Base-by-base conservation (phyloP, 1,140 invertebrate genomes). In the silkworm (Bombyx mori) region DNA sequence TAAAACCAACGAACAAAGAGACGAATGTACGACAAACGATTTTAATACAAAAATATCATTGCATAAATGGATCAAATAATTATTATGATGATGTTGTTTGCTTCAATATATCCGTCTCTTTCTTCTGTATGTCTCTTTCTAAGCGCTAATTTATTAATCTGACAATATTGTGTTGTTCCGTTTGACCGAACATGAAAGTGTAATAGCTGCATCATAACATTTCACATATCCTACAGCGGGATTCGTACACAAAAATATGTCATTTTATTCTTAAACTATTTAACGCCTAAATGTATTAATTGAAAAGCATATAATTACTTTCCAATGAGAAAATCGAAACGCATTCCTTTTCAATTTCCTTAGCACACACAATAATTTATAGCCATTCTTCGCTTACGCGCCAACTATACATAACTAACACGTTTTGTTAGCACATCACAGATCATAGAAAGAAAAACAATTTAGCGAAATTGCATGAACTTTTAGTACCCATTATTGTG, bases 401-500 rank as follows among this genome's bases (percentile, higher is more conserved):
- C 55, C 66, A 56, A 59, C 58, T 60, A 62, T 60, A 67, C 59
- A 63, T 56, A 58, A 62, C 61, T 42, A 56, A 63, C 62, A 66
- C 52, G 54, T 71, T 75, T 75, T 69, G 71, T 77, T 75, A 83
- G 77, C 77, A 77, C 75, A 83, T 83, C 82, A 82, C 82, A 83
- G 82, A 78, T 83, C 78, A 79, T 22, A 75, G 66, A 69, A 69
- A 35, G 26, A 35, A 61, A 71, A 70, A 71, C 65, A 48, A 48
- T 48, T 69, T 66, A 68, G 68, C 57, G 68, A 63, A 62, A 75
- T 67, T 70, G 67, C 68, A 65, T 68, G 62, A 63, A 71, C 54
- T 60, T 52, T 55, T 44, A 44, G 6, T 45, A 26, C 1, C 53
- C 35, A 56, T 42, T 47, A 7, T 35, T 5, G 4, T 35, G 2